Base-by-base conservation (phyloP, 2,888 invertebrate genomes). In the Halictus ligatus region DNA sequence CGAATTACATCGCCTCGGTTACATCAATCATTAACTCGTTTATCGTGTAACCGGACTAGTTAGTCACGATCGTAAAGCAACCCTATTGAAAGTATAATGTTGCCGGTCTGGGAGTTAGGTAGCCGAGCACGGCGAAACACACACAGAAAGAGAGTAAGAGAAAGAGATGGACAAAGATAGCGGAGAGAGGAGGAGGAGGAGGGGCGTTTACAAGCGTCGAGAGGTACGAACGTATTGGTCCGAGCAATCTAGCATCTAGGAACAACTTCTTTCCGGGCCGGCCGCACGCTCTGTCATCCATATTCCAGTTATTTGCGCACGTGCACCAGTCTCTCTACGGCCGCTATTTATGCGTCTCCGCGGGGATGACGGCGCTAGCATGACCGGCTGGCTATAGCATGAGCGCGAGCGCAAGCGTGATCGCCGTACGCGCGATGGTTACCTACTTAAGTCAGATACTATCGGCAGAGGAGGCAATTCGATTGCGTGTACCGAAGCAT, bases 381-480 rank as follows among this genome's bases (percentile, higher is more conserved):
- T 58, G 58, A 58, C 5, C n/a, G 58, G 12, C n/a, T n/a, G 25
- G 58, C 58, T 58, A 4, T n/a, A n/a, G 35, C 21, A 58, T 29
- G 21, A 15, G 7, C 25, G 10, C 25, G 25, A 10, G 48, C 60
- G 46, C n/a, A 60, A 18, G 29, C 54, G 80, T 73, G 81, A 50
- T 72, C 89, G 81, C 89, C 76, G 88, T 84, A 81, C 89, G 80
- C 81, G 89, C 80, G 89, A 88, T 88, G 89, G 89, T 89, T 90
- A 87, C 90, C 91, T 90, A 89, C 91, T 91, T 91, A 91, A 91
- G 91, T 91, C 91, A 89, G 91, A 91, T 91, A 91, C 88, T 91
- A 91, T 91, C 91, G 90, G 85, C 83, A 90, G 87, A 86, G 88
- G 91, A 91, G 91, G 88, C 90, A 90, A 91, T 90, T 91, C 91